Conservation (phyloP, 1,140 invertebrate species). For the Drosophila pandora region DNA sequence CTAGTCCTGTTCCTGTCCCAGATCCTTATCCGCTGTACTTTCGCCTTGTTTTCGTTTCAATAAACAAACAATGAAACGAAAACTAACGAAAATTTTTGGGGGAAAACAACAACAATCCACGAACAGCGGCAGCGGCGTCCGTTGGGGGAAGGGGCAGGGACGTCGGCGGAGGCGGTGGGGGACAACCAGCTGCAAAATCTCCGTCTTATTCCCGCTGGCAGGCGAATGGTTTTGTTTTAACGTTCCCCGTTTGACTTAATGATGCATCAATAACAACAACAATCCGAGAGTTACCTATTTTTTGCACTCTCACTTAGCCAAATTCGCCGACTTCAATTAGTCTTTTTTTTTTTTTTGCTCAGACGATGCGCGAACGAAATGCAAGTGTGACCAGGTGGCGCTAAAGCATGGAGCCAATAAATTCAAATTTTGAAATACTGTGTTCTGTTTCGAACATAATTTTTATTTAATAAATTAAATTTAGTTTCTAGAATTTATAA, state of each 20-base stretch:
- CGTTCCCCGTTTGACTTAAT: not conserved
- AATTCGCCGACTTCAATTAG: constrained; percentile 6
- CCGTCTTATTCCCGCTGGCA: constrained; percentile 3
- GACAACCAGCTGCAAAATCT: constrained; percentile 17
- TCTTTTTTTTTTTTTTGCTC: constrained; percentile 6
- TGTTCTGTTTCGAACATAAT: no score
- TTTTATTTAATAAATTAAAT: no score
- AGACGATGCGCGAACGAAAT: not conserved
- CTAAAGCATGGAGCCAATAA: not conserved
- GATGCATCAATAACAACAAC: not conserved
- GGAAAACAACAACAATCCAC: constrained; percentile 28
- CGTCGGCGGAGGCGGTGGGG: constrained; percentile 15
- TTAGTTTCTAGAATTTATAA: no score
- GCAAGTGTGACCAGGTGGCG: not conserved
- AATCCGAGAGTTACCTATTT: not conserved
- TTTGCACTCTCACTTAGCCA: not conserved
- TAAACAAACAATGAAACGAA: constrained; percentile 3
- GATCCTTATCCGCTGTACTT: not conserved
- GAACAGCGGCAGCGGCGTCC: constrained; percentile 11
- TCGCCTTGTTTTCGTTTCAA: not conserved
- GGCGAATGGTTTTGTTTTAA: not conserved
- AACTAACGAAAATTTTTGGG: constrained; percentile 14
- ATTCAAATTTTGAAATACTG: not conserved
- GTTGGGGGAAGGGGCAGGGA: constrained; percentile 18
- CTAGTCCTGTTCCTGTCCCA: not conserved